Base-by-base conservation (phyloP, 2,113 vertebrate genomes). In the Numenius arquata region DNA sequence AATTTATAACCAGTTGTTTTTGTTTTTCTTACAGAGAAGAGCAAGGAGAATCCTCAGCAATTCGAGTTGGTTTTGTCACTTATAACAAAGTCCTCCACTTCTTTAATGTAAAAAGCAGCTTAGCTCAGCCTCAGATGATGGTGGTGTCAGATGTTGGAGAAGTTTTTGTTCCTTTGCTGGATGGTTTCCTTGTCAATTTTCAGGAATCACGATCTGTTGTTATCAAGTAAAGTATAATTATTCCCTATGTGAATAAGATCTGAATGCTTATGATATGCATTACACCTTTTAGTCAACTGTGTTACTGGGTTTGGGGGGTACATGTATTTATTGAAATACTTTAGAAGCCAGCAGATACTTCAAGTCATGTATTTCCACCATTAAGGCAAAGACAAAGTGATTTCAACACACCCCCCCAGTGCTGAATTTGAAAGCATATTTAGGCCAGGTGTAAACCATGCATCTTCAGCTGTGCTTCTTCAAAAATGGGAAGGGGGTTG, bases 121-220 rank as follows among this genome's bases (percentile, higher is more conserved):
- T 99, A 97, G 99, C 99, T 63, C 99, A 99, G 97, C 99, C 99
- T 11, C 99, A 99, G 98, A 99, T 99, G 99, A 99, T 99, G 99
- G 99, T 99, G 95, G 99, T 99, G 72, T 99, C 99, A 0, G 99
- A 99, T 48, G 98, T 99, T 11, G 97, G 98, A 4, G 99, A 99
- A 95, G 99, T 99, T 97, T 99, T 99, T 72, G 98, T 99, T 41
- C 99, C 99, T 12, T 97, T 99, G 88, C 97, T 99, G 48, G 99
- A 99, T 40, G 99, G 99, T 65, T 99, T 99, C 97, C 99, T 99
- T 6, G 99, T 99, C 83, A 98, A 98, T 98, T 99, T 99, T 67
- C 98, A 99, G 82, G 99, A 99, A 56, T 99, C 99, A 0, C 98
- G 97, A 77, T 97, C 98, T 5, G 99, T 99, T 79, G 98, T 99